A percentile compares a stretch with the other conserved stretches of the same genome.
These are phyloP conservation scores for Hippocampus comes DNA, from an alignment of 2,113 vertebrate genomes.

Conservation along the genomic window DNA sequence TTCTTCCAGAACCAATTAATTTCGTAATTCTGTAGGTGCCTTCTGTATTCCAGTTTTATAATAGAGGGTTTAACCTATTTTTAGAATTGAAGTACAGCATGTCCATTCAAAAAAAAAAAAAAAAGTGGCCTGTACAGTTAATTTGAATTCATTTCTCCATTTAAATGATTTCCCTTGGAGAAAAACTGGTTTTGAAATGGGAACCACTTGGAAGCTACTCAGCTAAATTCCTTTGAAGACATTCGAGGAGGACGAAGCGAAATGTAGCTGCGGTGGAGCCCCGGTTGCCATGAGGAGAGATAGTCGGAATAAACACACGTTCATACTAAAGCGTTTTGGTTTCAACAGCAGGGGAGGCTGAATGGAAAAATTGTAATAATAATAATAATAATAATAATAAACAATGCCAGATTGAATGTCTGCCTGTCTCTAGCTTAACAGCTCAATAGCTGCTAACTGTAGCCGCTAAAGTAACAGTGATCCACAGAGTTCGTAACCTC, in stretches of 20 bases:
- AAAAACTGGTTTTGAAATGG: neutral
- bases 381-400: too few relatives aligned
- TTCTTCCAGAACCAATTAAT: too few relatives aligned
- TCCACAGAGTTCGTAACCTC: neutral
- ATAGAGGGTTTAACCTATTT: too few relatives aligned
- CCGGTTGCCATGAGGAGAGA: conserved; percentile 11
- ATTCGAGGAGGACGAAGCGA: neutral
- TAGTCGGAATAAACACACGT: conserved; percentile 13
- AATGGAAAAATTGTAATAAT: neutral
- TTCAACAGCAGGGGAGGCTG: neutral
- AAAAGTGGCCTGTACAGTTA: too few relatives aligned
- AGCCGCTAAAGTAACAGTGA: neutral
- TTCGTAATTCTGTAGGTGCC: too few relatives aligned
- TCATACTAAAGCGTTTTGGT: conserved; percentile 14
- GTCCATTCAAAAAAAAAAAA: too few relatives aligned
- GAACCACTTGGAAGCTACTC: neutral
- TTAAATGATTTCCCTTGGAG: neutral
- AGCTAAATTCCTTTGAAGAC: neutral
- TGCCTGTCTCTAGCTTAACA: neutral
- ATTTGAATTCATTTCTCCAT: too few relatives aligned
- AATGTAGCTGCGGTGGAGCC: neutral
- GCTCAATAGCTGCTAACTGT: conserved; percentile 1
- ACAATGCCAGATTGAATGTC: conserved; percentile 9
- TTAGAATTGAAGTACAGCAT: too few relatives aligned
- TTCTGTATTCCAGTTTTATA: too few relatives aligned